Percentiles rank a stretch among this genome's conserved stretches.
phyloP scores from a whole-genome alignment of 2,888 invertebrate species.

The Rhagonycha lutea region DNA sequence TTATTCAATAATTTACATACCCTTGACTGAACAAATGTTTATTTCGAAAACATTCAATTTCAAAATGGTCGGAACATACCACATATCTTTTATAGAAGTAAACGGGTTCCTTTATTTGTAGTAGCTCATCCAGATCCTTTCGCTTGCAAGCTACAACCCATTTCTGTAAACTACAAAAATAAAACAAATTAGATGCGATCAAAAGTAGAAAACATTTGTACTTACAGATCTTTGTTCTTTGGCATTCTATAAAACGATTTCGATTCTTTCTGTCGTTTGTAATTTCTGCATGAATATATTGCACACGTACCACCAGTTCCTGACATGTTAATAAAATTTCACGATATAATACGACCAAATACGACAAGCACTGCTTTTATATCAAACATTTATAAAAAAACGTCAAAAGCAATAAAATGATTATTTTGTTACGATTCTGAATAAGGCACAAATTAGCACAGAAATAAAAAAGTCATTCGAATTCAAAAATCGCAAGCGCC shows the following conservation, averaged over 20 bases:
- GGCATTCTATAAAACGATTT: conserved; percentile 14
- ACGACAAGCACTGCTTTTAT: no score
- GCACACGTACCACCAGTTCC: neutral
- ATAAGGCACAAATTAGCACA: no score
- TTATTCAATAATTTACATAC: neutral
- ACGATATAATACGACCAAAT: no score
- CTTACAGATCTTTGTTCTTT: neutral
- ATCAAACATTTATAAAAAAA: no score
- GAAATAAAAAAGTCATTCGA: no score
- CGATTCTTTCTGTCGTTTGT: conserved; percentile 4
- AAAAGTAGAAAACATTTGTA: neutral
- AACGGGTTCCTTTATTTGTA: neutral
- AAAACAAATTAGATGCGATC: neutral
- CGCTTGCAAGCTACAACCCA: neutral
- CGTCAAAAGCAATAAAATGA: no score
- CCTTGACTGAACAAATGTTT: conserved; percentile 14
- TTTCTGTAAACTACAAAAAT: neutral
- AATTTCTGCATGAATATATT: conserved; percentile 3
- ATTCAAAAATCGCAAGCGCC: no score
- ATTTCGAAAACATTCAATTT: conserved; percentile 4
- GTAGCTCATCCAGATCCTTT: neutral
- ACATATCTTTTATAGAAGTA: conserved; percentile 7
- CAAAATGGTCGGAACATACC: conserved; percentile 9
- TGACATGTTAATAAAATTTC: no score
- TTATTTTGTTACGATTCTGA: no score